Percentiles rank a stretch among this genome's conserved stretches.
Evolutionary conservation across 2,888 invertebrate genomes (phyloP).

Genomic region (Rhynchonema sp.): DNA sequence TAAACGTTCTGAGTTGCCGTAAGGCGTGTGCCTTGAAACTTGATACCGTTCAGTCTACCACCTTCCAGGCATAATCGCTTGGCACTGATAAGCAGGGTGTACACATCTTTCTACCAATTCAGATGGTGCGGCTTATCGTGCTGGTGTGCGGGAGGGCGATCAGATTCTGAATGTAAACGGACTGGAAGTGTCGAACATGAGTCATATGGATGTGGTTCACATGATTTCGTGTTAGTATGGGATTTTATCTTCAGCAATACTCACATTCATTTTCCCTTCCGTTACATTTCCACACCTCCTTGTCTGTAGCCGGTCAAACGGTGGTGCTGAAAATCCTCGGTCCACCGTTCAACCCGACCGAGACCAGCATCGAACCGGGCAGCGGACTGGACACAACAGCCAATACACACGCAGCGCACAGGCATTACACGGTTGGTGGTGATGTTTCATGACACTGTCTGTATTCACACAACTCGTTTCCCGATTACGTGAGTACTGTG

Average conservation of each 20-base stretch:
- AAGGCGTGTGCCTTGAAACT: no score
- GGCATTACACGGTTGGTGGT: not conserved
- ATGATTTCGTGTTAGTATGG: slow-evolving; percentile 44
- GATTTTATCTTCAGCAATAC: not conserved
- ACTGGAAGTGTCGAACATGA: slow-evolving; percentile 65
- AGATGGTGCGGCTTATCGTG: slow-evolving; percentile 31
- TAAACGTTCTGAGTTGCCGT: no score
- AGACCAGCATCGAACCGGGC: not conserved
- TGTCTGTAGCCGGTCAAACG: not conserved
- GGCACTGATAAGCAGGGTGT: no score
- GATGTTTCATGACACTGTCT: no score
- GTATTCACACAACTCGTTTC: no score
- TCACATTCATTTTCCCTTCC: not conserved
- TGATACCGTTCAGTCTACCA: no score
- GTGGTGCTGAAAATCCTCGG: not conserved
- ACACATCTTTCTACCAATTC: no score
- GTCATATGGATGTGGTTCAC: slow-evolving; percentile 81
- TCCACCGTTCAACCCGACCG: not conserved
- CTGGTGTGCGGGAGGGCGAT: slow-evolving; percentile 34
- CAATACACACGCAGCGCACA: not conserved
- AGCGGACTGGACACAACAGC: not conserved
- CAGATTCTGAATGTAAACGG: slow-evolving; percentile 51
- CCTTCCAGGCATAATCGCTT: no score
- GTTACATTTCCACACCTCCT: no score
- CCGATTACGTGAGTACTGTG: no score